phyloP scores from a whole-genome alignment of 2,888 invertebrate genomes.

The Cosmopolites sordidus region DNA sequence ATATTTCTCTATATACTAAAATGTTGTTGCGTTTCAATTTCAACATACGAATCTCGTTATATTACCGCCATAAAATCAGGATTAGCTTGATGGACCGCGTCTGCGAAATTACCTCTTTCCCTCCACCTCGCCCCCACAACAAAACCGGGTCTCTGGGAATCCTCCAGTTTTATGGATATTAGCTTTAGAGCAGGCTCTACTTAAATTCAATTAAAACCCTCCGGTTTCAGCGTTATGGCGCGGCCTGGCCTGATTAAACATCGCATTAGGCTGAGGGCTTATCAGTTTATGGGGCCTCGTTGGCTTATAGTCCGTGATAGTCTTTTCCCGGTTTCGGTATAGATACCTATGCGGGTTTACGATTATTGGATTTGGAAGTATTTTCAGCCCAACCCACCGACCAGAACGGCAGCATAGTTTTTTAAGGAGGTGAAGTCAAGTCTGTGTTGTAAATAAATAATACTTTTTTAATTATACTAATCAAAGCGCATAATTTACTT shows the following conservation, averaged over 20 bases:
- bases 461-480: too few relatives aligned
- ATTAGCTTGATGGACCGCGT: background rate
- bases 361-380: too few relatives aligned
- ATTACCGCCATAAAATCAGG: background rate
- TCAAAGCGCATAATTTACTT: too few relatives aligned
- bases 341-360: too few relatives aligned
- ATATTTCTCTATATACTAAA: too few relatives aligned
- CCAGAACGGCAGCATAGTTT: too few relatives aligned
- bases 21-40: too few relatives aligned
- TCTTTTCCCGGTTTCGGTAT: too few relatives aligned
- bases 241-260: conserved; percentile 36
- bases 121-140: too few relatives aligned
- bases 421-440: too few relatives aligned
- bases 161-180: conserved; percentile 37
- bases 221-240: conserved; percentile 1
- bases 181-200: conserved; percentile 36
- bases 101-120: background rate
- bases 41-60: background rate
- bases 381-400: too few relatives aligned
- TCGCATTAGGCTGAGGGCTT: conserved; percentile 37
- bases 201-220: conserved; percentile 39
- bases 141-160: background rate
- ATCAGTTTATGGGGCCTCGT: conserved; percentile 37
- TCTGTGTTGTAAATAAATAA: too few relatives aligned
- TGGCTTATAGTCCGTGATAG: conserved; percentile 21